Evolutionary conservation across 2,888 invertebrate genomes (phyloP).

Genomic region (Deroplatys truncata): DNA sequence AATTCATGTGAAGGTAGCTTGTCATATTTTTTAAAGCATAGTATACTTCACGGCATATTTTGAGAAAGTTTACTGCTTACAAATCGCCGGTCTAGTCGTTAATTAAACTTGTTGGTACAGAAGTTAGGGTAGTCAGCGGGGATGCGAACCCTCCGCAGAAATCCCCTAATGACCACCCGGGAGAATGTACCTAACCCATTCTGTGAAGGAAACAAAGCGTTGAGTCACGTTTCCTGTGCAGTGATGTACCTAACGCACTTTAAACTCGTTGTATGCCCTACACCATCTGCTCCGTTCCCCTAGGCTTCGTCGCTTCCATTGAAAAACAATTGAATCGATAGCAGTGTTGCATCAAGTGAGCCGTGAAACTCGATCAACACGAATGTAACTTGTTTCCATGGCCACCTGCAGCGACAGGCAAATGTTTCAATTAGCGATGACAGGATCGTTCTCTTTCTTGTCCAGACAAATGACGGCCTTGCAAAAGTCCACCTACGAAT

Average conservation of each 20-base stretch:
- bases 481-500: too few species aligned
- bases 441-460: neutral
- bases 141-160: neutral
- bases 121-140: neutral
- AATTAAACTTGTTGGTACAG: too few species aligned
- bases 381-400: neutral
- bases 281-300: neutral
- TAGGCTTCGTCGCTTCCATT: neutral
- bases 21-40: too few species aligned
- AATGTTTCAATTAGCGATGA: neutral
- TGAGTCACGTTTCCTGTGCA: neutral
- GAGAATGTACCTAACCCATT: neutral
- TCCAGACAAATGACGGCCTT: too few species aligned
- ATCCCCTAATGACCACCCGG: neutral
- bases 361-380: neutral
- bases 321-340: constrained; percentile 5
- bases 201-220: neutral
- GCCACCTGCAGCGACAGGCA: neutral
- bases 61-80: too few species aligned
- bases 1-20: too few species aligned
- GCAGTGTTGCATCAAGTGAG: neutral
- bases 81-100: too few species aligned
- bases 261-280: neutral
- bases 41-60: too few species aligned
- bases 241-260: neutral